phyloP scores from a whole-genome alignment of 2,888 invertebrate genomes.

The Elgonia sp. region DNA sequence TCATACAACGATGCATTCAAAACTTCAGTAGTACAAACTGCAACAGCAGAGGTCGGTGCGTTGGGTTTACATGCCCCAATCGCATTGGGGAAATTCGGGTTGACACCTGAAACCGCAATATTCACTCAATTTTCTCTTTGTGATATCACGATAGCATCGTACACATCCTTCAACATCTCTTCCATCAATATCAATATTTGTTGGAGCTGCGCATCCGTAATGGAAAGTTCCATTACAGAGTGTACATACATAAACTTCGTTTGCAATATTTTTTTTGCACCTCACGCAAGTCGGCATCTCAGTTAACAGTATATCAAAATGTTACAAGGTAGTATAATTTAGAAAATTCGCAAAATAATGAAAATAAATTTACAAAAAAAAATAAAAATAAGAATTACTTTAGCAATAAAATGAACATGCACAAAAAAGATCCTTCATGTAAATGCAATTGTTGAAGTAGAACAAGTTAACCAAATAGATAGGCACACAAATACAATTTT shows the following conservation, averaged over 20 bases:
- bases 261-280: background rate
- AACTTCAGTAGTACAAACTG: too few species aligned
- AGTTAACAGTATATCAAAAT: too few species aligned
- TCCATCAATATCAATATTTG: background rate
- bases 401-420: too few species aligned
- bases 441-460: too few species aligned
- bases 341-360: too few species aligned
- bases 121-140: background rate
- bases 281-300: background rate
- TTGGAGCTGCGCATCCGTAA: background rate
- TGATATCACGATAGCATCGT: background rate
- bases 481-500: too few species aligned
- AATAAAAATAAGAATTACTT: too few species aligned
- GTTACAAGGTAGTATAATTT: too few species aligned
- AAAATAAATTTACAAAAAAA: too few species aligned
- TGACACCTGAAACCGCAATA: background rate
- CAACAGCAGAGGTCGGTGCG: background rate
- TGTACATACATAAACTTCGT: background rate
- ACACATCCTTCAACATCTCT: background rate
- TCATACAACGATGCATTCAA: too few species aligned
- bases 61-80: background rate
- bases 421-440: too few species aligned
- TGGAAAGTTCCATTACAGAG: background rate
- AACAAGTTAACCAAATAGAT: too few species aligned
- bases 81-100: background rate